Conservation (phyloP, 2,888 invertebrate genomes). For the Idaea straminata region DNA sequence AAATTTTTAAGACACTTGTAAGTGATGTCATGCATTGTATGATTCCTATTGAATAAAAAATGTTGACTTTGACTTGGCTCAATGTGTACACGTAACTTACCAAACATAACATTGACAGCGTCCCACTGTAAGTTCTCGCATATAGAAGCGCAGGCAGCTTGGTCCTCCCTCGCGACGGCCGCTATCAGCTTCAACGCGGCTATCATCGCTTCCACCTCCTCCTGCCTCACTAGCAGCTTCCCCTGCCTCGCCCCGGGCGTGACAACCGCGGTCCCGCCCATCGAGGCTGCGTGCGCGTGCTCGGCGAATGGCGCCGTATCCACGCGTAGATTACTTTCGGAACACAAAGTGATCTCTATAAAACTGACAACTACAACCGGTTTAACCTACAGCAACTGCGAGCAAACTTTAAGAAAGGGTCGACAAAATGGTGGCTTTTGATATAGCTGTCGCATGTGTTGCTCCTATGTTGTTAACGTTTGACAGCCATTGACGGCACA, state of each 20-base stretch:
- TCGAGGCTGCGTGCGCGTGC: constrained; percentile 76
- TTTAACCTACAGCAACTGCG: too few relatives aligned
- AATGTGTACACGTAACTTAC: constrained; percentile 35
- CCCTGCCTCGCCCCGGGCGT: constrained; percentile 60
- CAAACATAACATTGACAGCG: constrained; percentile 88
- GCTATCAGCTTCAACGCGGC: constrained; percentile 89
- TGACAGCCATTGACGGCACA: too few relatives aligned
- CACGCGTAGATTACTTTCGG: constrained; percentile 83
- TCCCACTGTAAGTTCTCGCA: constrained; percentile 95
- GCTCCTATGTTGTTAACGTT: too few relatives aligned
- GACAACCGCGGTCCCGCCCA: constrained; percentile 64
- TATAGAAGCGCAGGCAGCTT: constrained; percentile 88
- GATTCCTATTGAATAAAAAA: too few relatives aligned
- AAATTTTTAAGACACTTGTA: too few relatives aligned
- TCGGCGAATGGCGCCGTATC: constrained; percentile 81
- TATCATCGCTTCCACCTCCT: constrained; percentile 88
- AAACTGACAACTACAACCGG: too few relatives aligned
- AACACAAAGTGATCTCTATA: background rate
- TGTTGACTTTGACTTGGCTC: too few relatives aligned
- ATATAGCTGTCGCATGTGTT: too few relatives aligned
- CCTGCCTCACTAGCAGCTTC: constrained; percentile 62
- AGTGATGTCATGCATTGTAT: too few relatives aligned
- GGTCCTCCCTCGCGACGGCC: constrained; percentile 89
- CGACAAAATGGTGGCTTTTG: too few relatives aligned
- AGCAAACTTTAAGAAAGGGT: too few relatives aligned